Evolutionary conservation across 1,140 invertebrate species (phyloP).

Genomic region (Bradynema listronoti): DNA sequence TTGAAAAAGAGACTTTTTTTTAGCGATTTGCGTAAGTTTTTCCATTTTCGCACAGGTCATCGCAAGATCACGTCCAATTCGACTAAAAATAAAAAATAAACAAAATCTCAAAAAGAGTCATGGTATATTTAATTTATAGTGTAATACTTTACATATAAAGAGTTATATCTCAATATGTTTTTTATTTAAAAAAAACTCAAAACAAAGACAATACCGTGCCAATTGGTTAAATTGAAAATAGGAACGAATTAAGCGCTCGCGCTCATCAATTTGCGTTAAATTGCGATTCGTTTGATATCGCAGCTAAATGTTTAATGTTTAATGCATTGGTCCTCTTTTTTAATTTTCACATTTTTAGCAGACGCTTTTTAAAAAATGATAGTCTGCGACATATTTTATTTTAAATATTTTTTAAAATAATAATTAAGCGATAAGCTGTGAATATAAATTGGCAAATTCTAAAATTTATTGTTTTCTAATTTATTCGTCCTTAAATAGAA

Average conservation of each 20-base stretch:
- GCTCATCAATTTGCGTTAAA: constrained; percentile 23
- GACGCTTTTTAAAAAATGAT: too few species aligned
- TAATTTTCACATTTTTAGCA: too few species aligned
- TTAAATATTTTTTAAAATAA: constrained; percentile 5
- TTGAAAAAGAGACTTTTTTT: constrained; percentile 92
- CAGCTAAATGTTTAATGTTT: constrained; percentile 28
- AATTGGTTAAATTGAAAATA: constrained; percentile 90
- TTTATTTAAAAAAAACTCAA: constrained; percentile 28
- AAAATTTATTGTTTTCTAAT: constrained; percentile 1
- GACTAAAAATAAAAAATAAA: constrained; percentile 66
- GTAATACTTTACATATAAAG: too few species aligned
- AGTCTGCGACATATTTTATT: too few species aligned
- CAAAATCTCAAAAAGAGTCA: too few species aligned
- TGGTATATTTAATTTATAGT: constrained; percentile 20
- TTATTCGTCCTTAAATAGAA: constrained; percentile 1
- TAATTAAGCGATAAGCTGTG: background rate
- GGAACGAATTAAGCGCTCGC: constrained; percentile 65
- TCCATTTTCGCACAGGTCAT: constrained; percentile 93
- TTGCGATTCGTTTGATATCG: constrained; percentile 22
- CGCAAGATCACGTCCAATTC: constrained; percentile 86
- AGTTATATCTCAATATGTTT: too few species aligned
- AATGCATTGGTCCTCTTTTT: too few species aligned
- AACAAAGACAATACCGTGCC: constrained; percentile 63
- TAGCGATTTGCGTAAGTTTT: constrained; percentile 92
- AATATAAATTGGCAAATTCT: background rate